phyloP scores from a whole-genome alignment of 1,140 invertebrate genomes.

The Drosophila mauritiana region DNA sequence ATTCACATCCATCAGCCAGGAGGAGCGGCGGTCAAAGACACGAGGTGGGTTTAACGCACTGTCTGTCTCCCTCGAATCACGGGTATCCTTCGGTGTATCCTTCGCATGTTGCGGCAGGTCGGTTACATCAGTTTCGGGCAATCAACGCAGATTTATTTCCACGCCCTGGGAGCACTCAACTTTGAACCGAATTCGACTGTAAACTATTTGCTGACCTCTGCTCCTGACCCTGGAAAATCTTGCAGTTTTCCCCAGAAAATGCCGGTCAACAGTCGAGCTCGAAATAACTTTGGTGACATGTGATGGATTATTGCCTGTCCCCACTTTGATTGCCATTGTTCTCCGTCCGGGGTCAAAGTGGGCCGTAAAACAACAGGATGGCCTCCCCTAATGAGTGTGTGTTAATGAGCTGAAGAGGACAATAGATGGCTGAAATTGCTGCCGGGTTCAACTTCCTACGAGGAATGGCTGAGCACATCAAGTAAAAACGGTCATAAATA shows the following conservation, averaged over 20 bases:
- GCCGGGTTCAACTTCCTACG: constrained; percentile 21
- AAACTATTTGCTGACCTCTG: constrained; percentile 46
- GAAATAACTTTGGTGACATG: constrained; percentile 43
- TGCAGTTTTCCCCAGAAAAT: constrained; percentile 4
- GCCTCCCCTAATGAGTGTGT: constrained; percentile 1
- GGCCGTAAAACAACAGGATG: constrained; percentile 35
- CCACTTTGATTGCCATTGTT: constrained; percentile 34
- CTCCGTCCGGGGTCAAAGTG: constrained; percentile 24
- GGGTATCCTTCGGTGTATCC: constrained; percentile 23
- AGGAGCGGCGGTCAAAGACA: constrained; percentile 27
- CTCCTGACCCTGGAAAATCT: constrained; percentile 23
- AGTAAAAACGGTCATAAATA: neutral
- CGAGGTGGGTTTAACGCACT: constrained; percentile 26
- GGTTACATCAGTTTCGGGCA: constrained; percentile 34
- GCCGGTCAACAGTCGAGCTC: constrained; percentile 33
- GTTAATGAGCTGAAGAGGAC: constrained; percentile 8
- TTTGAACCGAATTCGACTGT: constrained; percentile 53
- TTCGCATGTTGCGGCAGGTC: constrained; percentile 52
- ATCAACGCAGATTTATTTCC: constrained; percentile 42
- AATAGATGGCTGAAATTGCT: constrained; percentile 1
- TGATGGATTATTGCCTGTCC: constrained; percentile 52
- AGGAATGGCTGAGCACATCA: constrained; percentile 4
- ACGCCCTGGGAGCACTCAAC: constrained; percentile 49
- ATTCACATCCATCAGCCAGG: constrained; percentile 18
- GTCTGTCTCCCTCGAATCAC: constrained; percentile 1